A percentile compares a stretch with the other conserved stretches of the same genome.
Evolutionary conservation across 2,797 vertebrate genomes (phyloP).

Genomic region (Amniataba percoides): DNA sequence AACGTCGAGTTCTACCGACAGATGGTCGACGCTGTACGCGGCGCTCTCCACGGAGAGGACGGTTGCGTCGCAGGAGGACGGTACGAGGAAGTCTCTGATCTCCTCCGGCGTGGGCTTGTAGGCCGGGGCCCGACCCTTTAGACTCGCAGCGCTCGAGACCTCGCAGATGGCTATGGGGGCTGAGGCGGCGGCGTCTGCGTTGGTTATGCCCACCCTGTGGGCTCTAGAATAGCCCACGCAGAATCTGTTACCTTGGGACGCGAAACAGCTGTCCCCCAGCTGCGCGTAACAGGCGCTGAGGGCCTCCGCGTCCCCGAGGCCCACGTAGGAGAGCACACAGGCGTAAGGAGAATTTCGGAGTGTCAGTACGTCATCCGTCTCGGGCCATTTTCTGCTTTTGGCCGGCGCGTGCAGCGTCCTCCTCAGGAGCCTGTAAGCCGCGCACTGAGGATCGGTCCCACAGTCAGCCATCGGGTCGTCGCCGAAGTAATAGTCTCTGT

Average conservation of each 20-base stretch:
- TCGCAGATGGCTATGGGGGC: neutral
- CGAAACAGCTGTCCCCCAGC: constrained; percentile 8
- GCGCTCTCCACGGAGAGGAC: neutral
- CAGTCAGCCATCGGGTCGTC: neutral
- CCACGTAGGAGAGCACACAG: constrained; percentile 20
- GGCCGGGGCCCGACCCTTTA: neutral
- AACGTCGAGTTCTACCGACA: rapidly evolving
- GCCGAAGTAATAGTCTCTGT: constrained; percentile 30
- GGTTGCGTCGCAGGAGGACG: neutral
- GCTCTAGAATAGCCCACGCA: neutral
- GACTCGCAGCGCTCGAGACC: neutral
- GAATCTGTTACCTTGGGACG: neutral
- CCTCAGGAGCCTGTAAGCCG: neutral
- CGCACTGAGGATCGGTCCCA: constrained; percentile 6
- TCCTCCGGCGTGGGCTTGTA: rapidly evolving
- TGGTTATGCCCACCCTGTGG: neutral
- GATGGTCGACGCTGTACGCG: rapidly evolving
- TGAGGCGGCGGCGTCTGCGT: neutral
- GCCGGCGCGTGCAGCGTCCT: neutral
- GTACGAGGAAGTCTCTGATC: neutral
- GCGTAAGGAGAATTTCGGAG: constrained; percentile 24
- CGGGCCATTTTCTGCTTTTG: neutral
- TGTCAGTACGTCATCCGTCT: neutral
- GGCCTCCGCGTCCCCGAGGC: neutral
- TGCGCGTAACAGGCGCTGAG: neutral